These are phyloP conservation scores for Hemicentrotus pulcherrimus DNA, from an alignment of 35 echinoderm and acorn worm genomes.

Conservation along the genomic window DNA sequence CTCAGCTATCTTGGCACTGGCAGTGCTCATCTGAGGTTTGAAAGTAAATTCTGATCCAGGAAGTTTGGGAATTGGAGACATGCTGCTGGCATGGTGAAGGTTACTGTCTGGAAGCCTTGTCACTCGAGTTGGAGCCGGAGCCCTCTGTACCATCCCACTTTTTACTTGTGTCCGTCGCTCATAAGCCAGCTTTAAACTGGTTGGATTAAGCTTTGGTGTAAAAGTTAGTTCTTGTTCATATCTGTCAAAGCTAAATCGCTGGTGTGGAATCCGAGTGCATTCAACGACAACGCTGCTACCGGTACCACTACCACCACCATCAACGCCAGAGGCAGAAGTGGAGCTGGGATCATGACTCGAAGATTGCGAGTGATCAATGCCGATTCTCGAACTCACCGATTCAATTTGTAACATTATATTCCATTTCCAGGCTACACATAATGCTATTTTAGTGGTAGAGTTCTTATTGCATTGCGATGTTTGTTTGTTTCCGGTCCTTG, in stretches of 20 bases:
- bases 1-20: constrained; percentile 87
- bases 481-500: neutral
- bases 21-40: constrained; percentile 92
- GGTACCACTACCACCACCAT: neutral
- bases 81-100: constrained; percentile 25
- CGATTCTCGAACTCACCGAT: constrained; percentile 9
- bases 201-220: constrained; percentile 81
- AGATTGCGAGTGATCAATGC: neutral
- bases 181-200: constrained; percentile 76
- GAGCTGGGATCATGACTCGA: constrained; percentile 41
- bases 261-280: neutral
- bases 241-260: constrained; percentile 43
- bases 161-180: constrained; percentile 44
- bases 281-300: neutral
- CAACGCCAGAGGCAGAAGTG: neutral
- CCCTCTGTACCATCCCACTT: constrained; percentile 55
- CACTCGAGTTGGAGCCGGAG: neutral
- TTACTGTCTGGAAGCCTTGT: neutral
- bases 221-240: constrained; percentile 88
- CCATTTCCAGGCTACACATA: constrained; percentile 15
- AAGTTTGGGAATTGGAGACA: constrained; percentile 5
- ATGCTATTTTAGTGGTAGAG: neutral
- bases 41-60: constrained; percentile 78
- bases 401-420: constrained; percentile 49
- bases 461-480: neutral